These are phyloP conservation scores for Urocyon cinereoargenteus DNA, from an alignment of 2,797 vertebrate genomes.

Conservation along the genomic window DNA sequence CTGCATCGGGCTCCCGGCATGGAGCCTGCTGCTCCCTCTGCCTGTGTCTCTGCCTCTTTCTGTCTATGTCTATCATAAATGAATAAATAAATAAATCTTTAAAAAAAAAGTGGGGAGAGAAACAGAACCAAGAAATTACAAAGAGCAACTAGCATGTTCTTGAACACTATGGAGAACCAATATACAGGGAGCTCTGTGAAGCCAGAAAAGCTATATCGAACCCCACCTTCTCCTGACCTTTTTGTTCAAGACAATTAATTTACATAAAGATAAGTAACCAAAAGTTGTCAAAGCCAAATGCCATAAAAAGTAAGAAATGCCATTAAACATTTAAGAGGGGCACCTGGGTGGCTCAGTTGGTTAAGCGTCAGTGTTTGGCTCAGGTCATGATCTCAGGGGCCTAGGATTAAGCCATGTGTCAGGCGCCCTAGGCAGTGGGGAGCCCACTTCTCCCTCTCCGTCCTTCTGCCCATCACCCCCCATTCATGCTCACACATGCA, in stretches of 20 bases:
- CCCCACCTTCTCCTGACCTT: background rate
- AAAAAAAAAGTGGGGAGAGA: no score
- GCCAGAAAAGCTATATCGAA: background rate
- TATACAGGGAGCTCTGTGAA: background rate
- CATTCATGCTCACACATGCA: background rate
- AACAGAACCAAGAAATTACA: background rate
- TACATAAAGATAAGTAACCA: constrained; percentile 11
- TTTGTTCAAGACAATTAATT: background rate
- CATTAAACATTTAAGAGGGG: background rate
- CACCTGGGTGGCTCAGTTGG: background rate
- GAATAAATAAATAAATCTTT: no score
- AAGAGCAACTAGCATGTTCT: background rate
- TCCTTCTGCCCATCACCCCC: background rate
- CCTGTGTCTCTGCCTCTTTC: no score
- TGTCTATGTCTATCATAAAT: no score
- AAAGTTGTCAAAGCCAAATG: background rate
- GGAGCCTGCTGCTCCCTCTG: no score
- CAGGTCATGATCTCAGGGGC: background rate
- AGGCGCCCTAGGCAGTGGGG: background rate
- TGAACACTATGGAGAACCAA: background rate
- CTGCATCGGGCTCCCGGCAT: no score
- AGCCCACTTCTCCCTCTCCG: background rate
- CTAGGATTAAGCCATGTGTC: background rate
- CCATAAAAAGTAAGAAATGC: background rate
- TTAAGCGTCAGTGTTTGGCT: background rate